Evolutionary conservation across 2,888 invertebrate species (phyloP), one percentile per base, ranked within the genome.

Genomic region (Noctua comes): DNA sequence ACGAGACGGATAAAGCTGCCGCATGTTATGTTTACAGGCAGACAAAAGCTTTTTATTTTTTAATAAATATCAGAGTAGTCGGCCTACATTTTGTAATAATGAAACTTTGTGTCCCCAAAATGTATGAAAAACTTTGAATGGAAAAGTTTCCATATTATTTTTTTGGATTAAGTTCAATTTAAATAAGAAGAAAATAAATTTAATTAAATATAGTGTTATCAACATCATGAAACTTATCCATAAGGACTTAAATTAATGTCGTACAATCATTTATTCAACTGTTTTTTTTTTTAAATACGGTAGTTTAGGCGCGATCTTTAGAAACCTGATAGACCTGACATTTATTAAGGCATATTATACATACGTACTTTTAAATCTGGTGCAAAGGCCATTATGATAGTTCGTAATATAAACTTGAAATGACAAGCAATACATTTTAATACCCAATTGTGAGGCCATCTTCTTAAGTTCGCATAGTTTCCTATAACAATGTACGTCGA

Each of bases 11-110:
- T 31, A 80, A 73, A 43, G 57, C n/a, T n/a, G 11, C 43, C 27
- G 31, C 16, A n/a, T 68, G 54, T 82, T 59, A 54, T 27, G 5
- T 66, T 79, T 21, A 43, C 57, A 36, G 24, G 7, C 48, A 36
- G 21, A 48, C 21, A 48, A 36, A 57, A 48, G 21, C 4, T 31
- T 0, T 24, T 31, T n/a, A 40, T 3, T 59, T 68, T 79, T 81
- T 51, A 81, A 80, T 79, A 73, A 43, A 72, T 80, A 43, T 73
- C 43, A 43, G 43, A 68, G 36, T 68, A 68, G 43, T 62, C 43
- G 8, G 36, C 36, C 36, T 59, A 46, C 24, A 36, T 59, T 21
- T 13, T 24, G 1, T 24, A 43, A 24, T 48, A 72, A 80, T 36
- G 6, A 48, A 57, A 40, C 18, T 80, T 64, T 46, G 16, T 31